Evolutionary conservation across 2,888 invertebrate genomes (phyloP), one percentile per base, ranked within the genome.

Genomic region (Deilephila elpenor): DNA sequence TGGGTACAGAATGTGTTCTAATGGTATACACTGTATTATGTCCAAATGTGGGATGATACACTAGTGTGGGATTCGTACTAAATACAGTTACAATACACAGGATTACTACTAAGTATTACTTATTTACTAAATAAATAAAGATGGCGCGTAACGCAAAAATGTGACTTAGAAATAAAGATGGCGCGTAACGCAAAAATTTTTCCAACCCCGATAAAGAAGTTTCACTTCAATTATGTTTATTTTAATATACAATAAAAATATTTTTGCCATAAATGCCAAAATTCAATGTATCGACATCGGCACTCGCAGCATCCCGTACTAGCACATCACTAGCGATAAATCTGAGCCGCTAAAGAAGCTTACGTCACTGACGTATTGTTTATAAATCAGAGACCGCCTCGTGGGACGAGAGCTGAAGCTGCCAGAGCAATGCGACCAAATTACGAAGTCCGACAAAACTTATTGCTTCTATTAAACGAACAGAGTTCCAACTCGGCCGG

Each of bases 301-400:
- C 81, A 76, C 25, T n/a, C 73, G 32, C 83, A 84, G 80, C 84
- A 84, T 84, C 82, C 78, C 14, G 0, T 19, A 70, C 53, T 20
- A 34, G 77, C 81, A 74, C 93, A 86, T 76, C 92, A 79, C 93
- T 94, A 92, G 88, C 90, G 81, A 93, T 94, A 93, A 94, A 94
- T 94, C 93, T 89, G 89, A 85, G 89, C 91, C 91, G 91, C 92
- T 94, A 94, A 93, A 94, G 94, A 92, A 94, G 94, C 94, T 93
- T 91, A 93, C 94, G 94, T 94, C 94, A 94, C 85, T 91, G 93
- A 92, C 90, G 92, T 90, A 93, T 94, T 94, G 94, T 94, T 94
- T 94, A 94, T 94, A 93, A 93, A 93, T 92, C 91, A 91, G 87
- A 88, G 87, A 85, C 85, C 85, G 86, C 85, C 85, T 84, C 81